Evolutionary conservation across 2,888 invertebrate species (phyloP), one percentile per base, ranked within the genome.

Genomic region (Sinopyrophorus schimmeli): DNA sequence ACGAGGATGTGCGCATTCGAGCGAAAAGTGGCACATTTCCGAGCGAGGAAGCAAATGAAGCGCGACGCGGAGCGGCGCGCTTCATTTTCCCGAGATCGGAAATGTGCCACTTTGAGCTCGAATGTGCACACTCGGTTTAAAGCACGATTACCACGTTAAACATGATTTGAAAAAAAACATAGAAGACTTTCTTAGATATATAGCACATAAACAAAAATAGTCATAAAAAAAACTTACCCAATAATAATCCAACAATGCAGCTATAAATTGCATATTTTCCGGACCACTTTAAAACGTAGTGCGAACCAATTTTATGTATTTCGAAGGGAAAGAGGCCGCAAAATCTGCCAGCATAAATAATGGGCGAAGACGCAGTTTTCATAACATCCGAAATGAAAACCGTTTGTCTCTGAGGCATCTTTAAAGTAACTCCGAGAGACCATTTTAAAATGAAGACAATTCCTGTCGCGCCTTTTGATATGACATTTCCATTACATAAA

Each of bases 281-380:
- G 3, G 47, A 47, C 47, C 47, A 47, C 3, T 40, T 34, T 3
- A 47, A 21, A 12, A 20, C n/a, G 2, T 30, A 15, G 9, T 37
- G 17, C 2, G 21, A 17, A 3, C 41, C 47, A 3, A 11, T 21
- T 24, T 35, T 35, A 5, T 35, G 7, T n/a, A 47, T 35, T 6
- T 23, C 28, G n/a, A 41, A 34, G 3, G 47, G 47, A 28, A 47
- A 47, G 2, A 47, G 28, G 2, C 47, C 47, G 18, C 27, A 41
- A 9, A 47, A 10, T 30, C 47, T 26, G 1, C 30, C 24, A 5
- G 37, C 28, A n/a, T 28, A 30, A 4, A 47, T 41, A 3, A 30
- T 35, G 10, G 47, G 41, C 1, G 27, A 3, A n/a, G 47, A 41
- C 2, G 47, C 34, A 6, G 18, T 21, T 11, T 12, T 41, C 6